phyloP scores from a whole-genome alignment of 53 echinoderm and acorn worm genomes.

The Paracentrotus lividus region DNA sequence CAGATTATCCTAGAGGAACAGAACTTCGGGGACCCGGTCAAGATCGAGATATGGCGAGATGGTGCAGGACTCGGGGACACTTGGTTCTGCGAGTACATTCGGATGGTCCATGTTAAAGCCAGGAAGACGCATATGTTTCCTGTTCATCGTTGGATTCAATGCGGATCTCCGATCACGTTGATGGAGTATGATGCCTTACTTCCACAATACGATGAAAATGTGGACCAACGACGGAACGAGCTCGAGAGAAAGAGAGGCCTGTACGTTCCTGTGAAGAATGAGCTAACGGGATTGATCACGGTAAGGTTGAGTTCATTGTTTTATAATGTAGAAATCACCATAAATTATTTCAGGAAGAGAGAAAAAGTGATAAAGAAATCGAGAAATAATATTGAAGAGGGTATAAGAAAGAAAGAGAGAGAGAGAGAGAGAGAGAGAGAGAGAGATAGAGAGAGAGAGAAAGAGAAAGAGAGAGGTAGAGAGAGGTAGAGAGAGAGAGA shows the following conservation, averaged over 20 bases:
- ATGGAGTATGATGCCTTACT: conserved; percentile 51
- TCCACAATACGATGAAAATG: conserved; percentile 40
- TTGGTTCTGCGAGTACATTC: conserved; percentile 86
- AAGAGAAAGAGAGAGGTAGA: too few species aligned
- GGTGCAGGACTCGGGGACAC: conserved; percentile 47
- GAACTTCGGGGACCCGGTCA: conserved; percentile 74
- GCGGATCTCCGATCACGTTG: neutral
- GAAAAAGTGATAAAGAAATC: too few species aligned
- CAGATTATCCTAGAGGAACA: neutral
- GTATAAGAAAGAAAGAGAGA: too few species aligned
- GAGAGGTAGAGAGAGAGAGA: too few species aligned
- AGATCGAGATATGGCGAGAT: conserved; percentile 80
- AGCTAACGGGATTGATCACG: neutral
- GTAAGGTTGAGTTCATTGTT: too few species aligned
- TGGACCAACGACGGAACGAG: neutral
- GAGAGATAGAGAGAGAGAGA: too few species aligned
- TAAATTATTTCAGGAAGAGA: too few species aligned
- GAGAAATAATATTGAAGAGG: too few species aligned
- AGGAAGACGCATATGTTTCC: conserved; percentile 45
- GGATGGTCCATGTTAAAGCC: conserved; percentile 40
- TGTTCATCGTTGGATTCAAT: conserved; percentile 52
- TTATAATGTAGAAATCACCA: too few species aligned
- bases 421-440: too few species aligned
- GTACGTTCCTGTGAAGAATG: conserved; percentile 8
- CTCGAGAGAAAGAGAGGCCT: conserved; percentile 5